Evolutionary conservation across 2,888 invertebrate species (phyloP).

Genomic region (Dione vanillae): DNA sequence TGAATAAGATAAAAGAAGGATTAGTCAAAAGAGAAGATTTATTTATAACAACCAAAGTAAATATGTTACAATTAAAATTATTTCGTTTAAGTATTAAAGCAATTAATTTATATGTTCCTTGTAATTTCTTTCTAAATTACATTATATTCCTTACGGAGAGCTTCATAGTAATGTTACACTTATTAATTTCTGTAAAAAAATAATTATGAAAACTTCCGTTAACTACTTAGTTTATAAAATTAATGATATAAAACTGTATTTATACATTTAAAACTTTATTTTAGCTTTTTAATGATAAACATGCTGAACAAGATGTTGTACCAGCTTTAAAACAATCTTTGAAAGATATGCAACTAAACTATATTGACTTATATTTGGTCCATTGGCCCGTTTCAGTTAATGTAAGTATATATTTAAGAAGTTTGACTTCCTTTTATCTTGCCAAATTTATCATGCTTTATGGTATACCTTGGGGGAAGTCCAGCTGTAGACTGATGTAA

Average conservation of each 20-base stretch:
- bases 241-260: no score
- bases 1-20: constrained; percentile 75
- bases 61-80: not conserved
- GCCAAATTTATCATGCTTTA: no score
- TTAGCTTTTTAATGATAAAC: constrained; percentile 56
- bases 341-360: constrained; percentile 86
- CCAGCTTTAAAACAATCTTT: constrained; percentile 87
- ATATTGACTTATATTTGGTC: constrained; percentile 92
- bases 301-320: constrained; percentile 87
- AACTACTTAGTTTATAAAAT: not conserved
- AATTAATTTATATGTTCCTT: not conserved
- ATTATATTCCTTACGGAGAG: no score
- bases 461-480: no score
- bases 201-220: not conserved
- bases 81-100: not conserved
- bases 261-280: not conserved
- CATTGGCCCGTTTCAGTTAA: constrained; percentile 90
- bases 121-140: no score
- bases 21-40: constrained; percentile 76
- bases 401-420: constrained; percentile 57
- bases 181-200: not conserved
- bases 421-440: no score
- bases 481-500: no score
- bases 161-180: not conserved
- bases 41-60: constrained; percentile 74